Base-by-base conservation (phyloP, 2,888 invertebrate genomes). In the Phlogophora meticulosa region DNA sequence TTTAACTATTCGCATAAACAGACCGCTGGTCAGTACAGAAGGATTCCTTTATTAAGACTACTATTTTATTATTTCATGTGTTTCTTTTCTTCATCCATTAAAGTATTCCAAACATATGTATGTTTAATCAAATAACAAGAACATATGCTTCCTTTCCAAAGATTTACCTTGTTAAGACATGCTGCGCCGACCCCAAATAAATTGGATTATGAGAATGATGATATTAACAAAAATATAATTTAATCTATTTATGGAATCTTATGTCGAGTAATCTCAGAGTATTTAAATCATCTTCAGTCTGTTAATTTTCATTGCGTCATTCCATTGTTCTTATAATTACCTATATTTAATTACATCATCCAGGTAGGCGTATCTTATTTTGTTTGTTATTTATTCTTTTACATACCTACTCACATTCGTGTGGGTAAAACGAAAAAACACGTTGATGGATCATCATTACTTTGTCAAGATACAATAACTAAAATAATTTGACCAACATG, bases 241-340 rank as follows among this genome's bases (percentile, higher is more conserved):
- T 13, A 38, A 56, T 38, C 22, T 42, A 17, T 17, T 34, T 13
- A 10, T 55, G n/a, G n/a, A 3, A 70, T 56, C 5, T 46, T 34
- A n/a, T 51, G 17, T 17, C 11, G n/a, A 55, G 34, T 59, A 59
- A 59, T 66, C n/a, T 45, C 17, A 17, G 9, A 55, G 38, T 24
- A 36, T 28, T 45, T 42, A 67, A 65, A 51, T 32, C 20, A 34
- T 48, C 42, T 53, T 48, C 32, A 34, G 36, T 15, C 36, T 65
- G 36, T 55, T 28, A 58, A 42, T 55, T 24, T 53, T 15, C 15
- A 17, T 69, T 60, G 34, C 64, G 60, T 74, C 71, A 74, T 60
- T 40, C 24, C 38, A 64, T 74, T 73, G 62, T 69, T 67, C 46
- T 60, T 24, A 5, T 71, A 68, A 55, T 73, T 46, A 24, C 43